phyloP scores from a whole-genome alignment of 2,113 vertebrate species.

The Erythrocercus mccallii region DNA sequence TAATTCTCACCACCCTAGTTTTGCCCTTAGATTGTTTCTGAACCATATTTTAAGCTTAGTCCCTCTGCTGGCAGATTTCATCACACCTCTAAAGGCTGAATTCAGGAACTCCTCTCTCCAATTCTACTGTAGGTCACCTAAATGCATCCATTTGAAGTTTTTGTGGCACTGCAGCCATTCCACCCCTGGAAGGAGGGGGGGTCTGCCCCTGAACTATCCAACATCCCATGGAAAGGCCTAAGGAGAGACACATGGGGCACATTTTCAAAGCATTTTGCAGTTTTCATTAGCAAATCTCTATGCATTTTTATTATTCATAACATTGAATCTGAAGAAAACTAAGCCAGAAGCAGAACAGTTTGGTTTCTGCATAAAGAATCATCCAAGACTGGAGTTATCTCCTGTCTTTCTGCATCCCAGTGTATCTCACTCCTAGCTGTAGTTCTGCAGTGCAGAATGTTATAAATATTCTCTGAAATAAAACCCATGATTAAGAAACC shows the following conservation, averaged over 20 bases:
- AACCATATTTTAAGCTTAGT: background rate
- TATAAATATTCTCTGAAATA: background rate
- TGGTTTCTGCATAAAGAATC: background rate
- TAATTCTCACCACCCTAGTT: background rate
- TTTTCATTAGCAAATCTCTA: background rate
- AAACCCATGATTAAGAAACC: background rate
- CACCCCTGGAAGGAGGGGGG: rapidly evolving
- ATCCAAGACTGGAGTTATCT: background rate
- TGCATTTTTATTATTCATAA: background rate
- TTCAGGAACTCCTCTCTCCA: background rate
- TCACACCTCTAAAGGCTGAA: background rate
- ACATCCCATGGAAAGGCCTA: background rate
- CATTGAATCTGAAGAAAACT: background rate
- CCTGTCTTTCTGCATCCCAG: background rate
- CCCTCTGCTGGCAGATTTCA: background rate
- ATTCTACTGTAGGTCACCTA: rapidly evolving
- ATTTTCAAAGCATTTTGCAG: background rate
- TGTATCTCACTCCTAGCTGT: background rate
- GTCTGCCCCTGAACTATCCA: background rate
- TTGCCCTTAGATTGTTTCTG: background rate
- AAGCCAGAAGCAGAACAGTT: background rate
- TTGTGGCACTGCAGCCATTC: background rate
- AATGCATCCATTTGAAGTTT: background rate
- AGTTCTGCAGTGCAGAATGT: background rate
- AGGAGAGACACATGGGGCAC: background rate